Conservation (phyloP, 2,797 vertebrate genomes). For the Myripristis jacobus region DNA sequence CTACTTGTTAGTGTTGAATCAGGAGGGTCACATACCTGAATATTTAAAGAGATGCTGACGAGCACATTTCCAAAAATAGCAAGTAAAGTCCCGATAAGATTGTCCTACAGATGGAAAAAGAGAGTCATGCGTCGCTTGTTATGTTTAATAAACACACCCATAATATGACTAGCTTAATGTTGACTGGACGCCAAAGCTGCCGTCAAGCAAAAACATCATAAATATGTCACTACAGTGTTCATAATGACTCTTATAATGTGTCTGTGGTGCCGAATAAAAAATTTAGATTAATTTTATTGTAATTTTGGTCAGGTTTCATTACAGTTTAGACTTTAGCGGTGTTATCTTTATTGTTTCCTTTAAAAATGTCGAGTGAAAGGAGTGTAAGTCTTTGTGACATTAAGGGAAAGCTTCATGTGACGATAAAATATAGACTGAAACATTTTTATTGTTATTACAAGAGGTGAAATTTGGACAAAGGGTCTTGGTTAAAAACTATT, state of each 20-base stretch:
- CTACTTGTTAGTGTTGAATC: background rate
- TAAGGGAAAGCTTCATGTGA: background rate
- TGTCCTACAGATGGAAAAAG: slow-evolving; percentile 83
- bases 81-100: slow-evolving; percentile 94
- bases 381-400: too few relatives aligned
- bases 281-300: too few relatives aligned
- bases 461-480: background rate
- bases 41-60: slow-evolving; percentile 92
- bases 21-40: slow-evolving; percentile 86
- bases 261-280: too few relatives aligned
- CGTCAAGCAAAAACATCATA: too few relatives aligned
- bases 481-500: background rate
- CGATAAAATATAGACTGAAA: rapidly evolving
- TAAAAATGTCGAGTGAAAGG: too few relatives aligned
- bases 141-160: too few relatives aligned
- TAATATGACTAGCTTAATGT: too few relatives aligned
- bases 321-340: too few relatives aligned
- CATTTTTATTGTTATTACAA: background rate
- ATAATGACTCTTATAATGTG: too few relatives aligned
- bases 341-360: background rate
- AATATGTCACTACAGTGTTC: too few relatives aligned
- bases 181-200: too few relatives aligned
- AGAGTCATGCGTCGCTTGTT: background rate
- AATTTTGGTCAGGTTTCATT: too few relatives aligned
- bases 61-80: slow-evolving; percentile 95